A percentile compares a stretch with the other conserved stretches of the same genome.
Conservation (phyloP, 2,888 invertebrate genomes). For the Argynnis bischoffii region DNA sequence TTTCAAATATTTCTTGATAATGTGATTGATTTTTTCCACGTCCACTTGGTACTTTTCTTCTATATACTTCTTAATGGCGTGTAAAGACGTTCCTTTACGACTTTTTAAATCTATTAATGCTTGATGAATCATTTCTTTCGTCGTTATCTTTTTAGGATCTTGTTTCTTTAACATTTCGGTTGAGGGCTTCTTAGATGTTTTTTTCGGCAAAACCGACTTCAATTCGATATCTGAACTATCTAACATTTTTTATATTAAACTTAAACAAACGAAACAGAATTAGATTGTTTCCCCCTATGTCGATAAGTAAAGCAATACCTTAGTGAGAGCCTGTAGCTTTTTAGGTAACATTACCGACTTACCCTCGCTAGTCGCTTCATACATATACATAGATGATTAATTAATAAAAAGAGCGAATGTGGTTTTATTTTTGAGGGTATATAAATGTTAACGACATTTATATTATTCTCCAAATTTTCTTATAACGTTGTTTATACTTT, state of each 20-base stretch:
- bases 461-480: too few relatives aligned
- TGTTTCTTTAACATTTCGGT: constrained; percentile 42
- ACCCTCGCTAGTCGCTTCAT: too few relatives aligned
- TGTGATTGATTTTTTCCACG: constrained; percentile 55
- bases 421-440: too few relatives aligned
- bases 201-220: constrained; percentile 44
- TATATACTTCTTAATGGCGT: constrained; percentile 69
- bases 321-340: constrained; percentile 5
- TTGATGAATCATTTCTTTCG: constrained; percentile 63
- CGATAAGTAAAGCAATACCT: constrained; percentile 12
- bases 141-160: constrained; percentile 56
- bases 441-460: too few relatives aligned
- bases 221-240: constrained; percentile 45
- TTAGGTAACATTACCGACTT: too few relatives aligned
- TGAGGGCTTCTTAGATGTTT: constrained; percentile 41
- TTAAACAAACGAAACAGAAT: background rate
- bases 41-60: constrained; percentile 58
- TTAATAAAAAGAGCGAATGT: too few relatives aligned
- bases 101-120: constrained; percentile 57
- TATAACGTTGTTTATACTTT: too few relatives aligned
- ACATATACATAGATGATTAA: too few relatives aligned
- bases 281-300: background rate
- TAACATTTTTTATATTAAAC: constrained; percentile 33
- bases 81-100: constrained; percentile 66
- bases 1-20: constrained; percentile 65